These are phyloP conservation scores for Eilema depressum DNA, from an alignment of 2,888 invertebrate genomes.

Conservation along the genomic window DNA sequence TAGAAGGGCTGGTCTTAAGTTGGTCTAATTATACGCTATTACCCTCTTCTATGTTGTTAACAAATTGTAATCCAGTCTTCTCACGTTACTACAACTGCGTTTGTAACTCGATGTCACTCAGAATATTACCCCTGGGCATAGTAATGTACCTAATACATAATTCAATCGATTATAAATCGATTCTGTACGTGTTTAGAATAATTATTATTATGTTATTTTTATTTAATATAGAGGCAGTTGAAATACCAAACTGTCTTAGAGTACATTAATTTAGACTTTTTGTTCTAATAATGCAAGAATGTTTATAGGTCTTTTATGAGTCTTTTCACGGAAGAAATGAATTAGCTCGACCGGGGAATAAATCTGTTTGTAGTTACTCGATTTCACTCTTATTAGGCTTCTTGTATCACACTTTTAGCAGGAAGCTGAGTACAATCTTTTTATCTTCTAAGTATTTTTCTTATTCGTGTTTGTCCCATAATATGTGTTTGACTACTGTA, in stretches of 20 bases:
- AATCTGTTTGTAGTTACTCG: neutral
- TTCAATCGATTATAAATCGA: conserved; percentile 53
- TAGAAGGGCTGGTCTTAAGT: too few relatives aligned
- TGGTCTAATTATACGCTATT: too few relatives aligned
- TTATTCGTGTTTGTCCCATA: too few relatives aligned
- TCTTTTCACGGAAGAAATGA: neutral
- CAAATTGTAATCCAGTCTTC: too few relatives aligned
- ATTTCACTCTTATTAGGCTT: neutral
- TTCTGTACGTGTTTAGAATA: conserved; percentile 39
- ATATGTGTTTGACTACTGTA: too few relatives aligned
- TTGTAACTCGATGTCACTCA: too few relatives aligned
- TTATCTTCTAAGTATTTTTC: too few relatives aligned
- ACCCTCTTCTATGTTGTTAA: too few relatives aligned
- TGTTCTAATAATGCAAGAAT: neutral
- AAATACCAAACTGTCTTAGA: neutral
- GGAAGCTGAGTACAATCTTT: too few relatives aligned
- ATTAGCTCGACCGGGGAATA: neutral
- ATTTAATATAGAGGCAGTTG: neutral
- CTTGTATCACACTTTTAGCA: too few relatives aligned
- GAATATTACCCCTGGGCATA: neutral
- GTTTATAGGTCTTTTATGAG: neutral
- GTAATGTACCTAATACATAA: conserved; percentile 42
- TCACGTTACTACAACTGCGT: too few relatives aligned
- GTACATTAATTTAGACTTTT: neutral
- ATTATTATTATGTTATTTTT: neutral